Conservation (phyloP, 1,140 invertebrate genomes). For the Neodiprion pinetum region DNA sequence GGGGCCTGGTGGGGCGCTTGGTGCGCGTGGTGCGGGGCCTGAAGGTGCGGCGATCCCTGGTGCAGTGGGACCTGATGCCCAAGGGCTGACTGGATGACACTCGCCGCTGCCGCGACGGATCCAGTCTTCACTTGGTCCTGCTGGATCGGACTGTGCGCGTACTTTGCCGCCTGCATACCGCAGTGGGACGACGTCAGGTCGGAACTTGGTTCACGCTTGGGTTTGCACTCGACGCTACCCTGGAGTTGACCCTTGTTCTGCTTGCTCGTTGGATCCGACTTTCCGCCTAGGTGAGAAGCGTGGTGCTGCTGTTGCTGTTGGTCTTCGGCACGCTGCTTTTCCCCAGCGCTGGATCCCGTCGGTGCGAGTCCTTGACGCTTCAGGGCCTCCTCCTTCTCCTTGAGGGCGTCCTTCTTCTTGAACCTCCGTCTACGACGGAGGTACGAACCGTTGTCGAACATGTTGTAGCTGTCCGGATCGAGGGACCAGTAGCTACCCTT, state of each 20-base stretch:
- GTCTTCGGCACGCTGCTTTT: slow-evolving; percentile 52
- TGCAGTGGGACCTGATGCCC: slow-evolving; percentile 38
- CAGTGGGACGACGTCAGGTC: slow-evolving; percentile 60
- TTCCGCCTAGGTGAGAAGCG: slow-evolving; percentile 38
- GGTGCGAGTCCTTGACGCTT: slow-evolving; percentile 75
- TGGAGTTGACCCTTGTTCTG: slow-evolving; percentile 40
- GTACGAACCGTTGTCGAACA: slow-evolving; percentile 99
- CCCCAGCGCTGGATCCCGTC: slow-evolving; percentile 59
- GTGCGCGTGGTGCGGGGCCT: slow-evolving; percentile 34
- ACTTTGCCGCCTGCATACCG: slow-evolving; percentile 44
- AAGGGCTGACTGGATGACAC: slow-evolving; percentile 51
- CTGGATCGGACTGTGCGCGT: slow-evolving; percentile 62
- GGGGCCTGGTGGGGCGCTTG: slow-evolving; percentile 46
- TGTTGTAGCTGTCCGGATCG: slow-evolving; percentile 95
- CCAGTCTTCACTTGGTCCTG: slow-evolving; percentile 38
- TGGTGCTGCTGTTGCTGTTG: slow-evolving; percentile 52
- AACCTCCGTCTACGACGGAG: slow-evolving; percentile 89
- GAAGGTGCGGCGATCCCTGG: slow-evolving; percentile 24
- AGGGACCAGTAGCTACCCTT: slow-evolving; percentile 98
- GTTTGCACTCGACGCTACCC: slow-evolving; percentile 63
- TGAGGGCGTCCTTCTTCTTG: slow-evolving; percentile 93
- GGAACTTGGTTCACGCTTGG: slow-evolving; percentile 70
- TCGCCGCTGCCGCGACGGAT: slow-evolving; percentile 35
- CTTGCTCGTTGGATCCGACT: slow-evolving; percentile 16
- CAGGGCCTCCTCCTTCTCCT: slow-evolving; percentile 86